A percentile compares a stretch with the other conserved stretches of the same genome.
phyloP scores from a whole-genome alignment of 2,888 invertebrate species.

The Coelopa pilipes region DNA sequence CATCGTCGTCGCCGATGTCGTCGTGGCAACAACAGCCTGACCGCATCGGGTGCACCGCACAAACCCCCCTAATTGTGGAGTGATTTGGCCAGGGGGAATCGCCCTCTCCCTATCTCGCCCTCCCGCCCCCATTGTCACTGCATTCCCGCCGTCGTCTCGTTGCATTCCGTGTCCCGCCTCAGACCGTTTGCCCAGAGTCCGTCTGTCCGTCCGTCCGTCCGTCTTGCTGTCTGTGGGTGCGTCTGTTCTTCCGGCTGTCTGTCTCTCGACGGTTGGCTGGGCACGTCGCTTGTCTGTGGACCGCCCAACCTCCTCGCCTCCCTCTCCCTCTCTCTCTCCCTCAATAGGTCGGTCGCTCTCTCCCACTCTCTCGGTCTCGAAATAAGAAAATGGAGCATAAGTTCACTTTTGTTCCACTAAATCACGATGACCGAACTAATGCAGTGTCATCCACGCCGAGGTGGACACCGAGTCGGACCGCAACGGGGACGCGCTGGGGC shows the following conservation, averaged over 20 bases:
- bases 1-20: too few relatives aligned
- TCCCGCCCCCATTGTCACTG: background rate
- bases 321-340: background rate
- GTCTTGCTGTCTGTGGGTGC: too few relatives aligned
- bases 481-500: background rate
- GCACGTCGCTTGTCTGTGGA: background rate
- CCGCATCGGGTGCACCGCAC: too few relatives aligned
- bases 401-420: constrained; percentile 26
- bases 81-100: background rate
- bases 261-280: too few relatives aligned
- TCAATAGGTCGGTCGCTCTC: background rate
- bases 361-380: background rate
- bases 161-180: background rate
- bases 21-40: too few relatives aligned
- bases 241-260: too few relatives aligned
- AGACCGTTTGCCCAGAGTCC: background rate
- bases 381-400: constrained; percentile 22
- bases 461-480: background rate
- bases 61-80: too few relatives aligned
- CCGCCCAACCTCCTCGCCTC: background rate
- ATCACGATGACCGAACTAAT: constrained; percentile 32
- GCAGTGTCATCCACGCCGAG: constrained; percentile 18
- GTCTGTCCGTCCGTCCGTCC: background rate
- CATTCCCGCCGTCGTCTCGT: background rate
- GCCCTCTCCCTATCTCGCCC: too few relatives aligned